Evolutionary conservation across 2,113 vertebrate genomes (phyloP), one percentile per base, ranked within the genome.

Genomic region (Vidua macroura): DNA sequence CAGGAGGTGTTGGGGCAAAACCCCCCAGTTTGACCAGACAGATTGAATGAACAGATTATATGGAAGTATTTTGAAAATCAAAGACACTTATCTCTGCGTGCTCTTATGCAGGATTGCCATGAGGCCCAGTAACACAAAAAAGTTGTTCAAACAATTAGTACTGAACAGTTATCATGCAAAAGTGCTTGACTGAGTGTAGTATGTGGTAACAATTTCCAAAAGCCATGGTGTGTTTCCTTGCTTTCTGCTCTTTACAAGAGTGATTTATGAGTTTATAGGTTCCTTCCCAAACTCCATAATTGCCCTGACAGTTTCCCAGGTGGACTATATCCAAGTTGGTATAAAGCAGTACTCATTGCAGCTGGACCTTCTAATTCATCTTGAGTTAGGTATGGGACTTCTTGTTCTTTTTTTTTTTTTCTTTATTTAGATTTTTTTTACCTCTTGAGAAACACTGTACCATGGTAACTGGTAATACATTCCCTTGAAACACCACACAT

Each of bases 201-300:
- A 60, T 67, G 59, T 86, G 39, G 59, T 86, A 93, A 63, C 0
- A 2, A 92, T 75, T 96, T 83, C 86, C 76, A 46, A 90, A 94
- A 94, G 86, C 76, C 92, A 63, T 51, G 30, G 72, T 9, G 76
- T 92, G 64, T 88, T 94, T 88, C 68, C 75, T 90, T 90, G 83
- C 79, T 83, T 93, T 95, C 68, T 95, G 68, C 68, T 93, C 27
- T 92, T 86, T 93, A 59, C 39, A 58, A 60, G 43, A 46, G 64
- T 93, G 80, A 93, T 96, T 95, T 96, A 92, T 88, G 76, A 95
- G 83, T 95, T 96, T 94, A 88, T 72, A 73, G 51, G 91, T 90
- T 90, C 60, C 73, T 92, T 96, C 80, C 56, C 86, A 90, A 96
- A 86, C 80, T 78, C 88, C 25, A 0, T 92, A 94, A 93, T 78